Evolutionary conservation across 2,797 vertebrate genomes (phyloP), one percentile per base, ranked within the genome.

Genomic region (Acipenser oxyrinchus): DNA sequence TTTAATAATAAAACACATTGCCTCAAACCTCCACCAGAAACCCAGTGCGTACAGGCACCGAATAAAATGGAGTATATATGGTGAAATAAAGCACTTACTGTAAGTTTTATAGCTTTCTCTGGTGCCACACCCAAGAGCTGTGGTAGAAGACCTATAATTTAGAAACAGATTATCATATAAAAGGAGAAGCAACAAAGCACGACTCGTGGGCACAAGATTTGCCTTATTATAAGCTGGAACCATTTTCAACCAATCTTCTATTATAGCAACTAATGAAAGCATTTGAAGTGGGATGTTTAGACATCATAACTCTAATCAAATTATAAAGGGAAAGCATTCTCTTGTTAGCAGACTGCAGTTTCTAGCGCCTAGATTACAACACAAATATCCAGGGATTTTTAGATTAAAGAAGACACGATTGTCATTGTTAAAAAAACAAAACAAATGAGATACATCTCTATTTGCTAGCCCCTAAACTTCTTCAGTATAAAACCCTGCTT

Each of bases 121-220:
- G 92, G 93, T 80, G 92, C 93, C 79, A 95, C 96, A 88, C 96
- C 96, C 88, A 97, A 84, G 82, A 97, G 88, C 85, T 97, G 96
- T 7, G 94, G 95, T 85, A 93, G 81, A 68, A 95, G 89, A 83
- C 94, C 95, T 99, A 86, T 82, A 89, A 90, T 91, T 92, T 89
- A 83, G 75, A 86, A 76, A 83, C 77, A 76, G 80, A 87, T 81
- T 83, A 91, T 87, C 79, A 83, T 87, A 87, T 37, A 76, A 88
- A 89, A 83, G 80, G 75, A 76, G 79, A 79, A 83, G 79, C 76
- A 78, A 77, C 79, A 81, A 73, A 84, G 79, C 83, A 79, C 72
- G 76, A 81, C 84, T 81, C 79, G 72, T 70, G 69, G 69, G 77
- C 51, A 67, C 52, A 74, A 76, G 87, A 79, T 85, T 81, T 76